A percentile compares a stretch with the other conserved stretches of the same genome.
Conservation (phyloP, 2,113 vertebrate species). For the Ceratotherium simum region DNA sequence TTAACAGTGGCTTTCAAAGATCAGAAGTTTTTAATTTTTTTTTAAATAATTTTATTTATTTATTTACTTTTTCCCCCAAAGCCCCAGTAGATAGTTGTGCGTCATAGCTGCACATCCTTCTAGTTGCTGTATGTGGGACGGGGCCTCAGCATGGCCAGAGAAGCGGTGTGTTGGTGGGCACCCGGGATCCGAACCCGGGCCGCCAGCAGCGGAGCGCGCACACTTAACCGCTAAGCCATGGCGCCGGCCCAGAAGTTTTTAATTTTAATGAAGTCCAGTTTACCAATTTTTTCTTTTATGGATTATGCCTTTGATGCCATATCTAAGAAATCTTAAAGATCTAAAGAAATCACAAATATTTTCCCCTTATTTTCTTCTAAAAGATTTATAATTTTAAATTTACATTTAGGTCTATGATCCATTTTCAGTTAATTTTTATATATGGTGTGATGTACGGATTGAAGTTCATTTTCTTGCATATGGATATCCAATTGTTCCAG, state of each 20-base stretch:
- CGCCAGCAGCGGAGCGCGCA: too few species aligned
- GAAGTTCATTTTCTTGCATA: not conserved
- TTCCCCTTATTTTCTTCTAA: not conserved
- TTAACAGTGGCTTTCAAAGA: slow-evolving; percentile 3
- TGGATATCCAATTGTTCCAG: not conserved
- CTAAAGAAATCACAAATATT: not conserved
- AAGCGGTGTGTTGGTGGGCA: too few species aligned
- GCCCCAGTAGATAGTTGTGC: too few species aligned
- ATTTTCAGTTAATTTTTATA: slow-evolving; percentile 22
- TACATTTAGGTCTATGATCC: not conserved
- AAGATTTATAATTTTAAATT: slow-evolving; percentile 12
- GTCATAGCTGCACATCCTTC: too few species aligned
- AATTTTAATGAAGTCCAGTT: not conserved
- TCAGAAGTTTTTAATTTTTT: slow-evolving; percentile 31
- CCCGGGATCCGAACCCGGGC: too few species aligned
- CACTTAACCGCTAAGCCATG: too few species aligned
- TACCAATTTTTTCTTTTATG: not conserved
- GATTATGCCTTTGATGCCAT: not conserved
- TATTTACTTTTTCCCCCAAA: too few species aligned
- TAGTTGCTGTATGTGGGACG: too few species aligned
- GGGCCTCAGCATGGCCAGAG: too few species aligned
- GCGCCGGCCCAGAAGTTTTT: too few species aligned
- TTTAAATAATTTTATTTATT: too few species aligned
- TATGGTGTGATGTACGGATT: not conserved
- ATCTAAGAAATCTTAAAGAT: not conserved